Conservation (phyloP, 1,140 invertebrate species). For the Nylanderia fulva region DNA sequence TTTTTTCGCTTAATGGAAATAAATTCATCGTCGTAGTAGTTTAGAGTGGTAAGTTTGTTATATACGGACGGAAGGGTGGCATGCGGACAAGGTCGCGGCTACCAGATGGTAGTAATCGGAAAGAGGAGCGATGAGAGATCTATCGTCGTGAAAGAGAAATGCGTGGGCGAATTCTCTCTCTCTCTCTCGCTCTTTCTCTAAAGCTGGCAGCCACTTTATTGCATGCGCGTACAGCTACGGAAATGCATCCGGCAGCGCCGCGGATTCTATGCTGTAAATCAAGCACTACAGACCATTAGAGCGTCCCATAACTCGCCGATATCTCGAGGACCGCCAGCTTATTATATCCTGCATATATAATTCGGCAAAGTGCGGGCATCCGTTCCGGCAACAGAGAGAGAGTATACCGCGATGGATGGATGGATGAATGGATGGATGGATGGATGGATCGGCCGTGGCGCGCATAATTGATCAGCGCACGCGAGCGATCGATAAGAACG, state of each 20-base stretch:
- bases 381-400: conserved; percentile 63
- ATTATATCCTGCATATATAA: conserved; percentile 86
- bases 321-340: conserved; percentile 85
- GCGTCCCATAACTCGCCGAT: conserved; percentile 84
- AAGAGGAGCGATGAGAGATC: conserved; percentile 50
- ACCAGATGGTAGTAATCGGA: conserved; percentile 46
- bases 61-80: not conserved
- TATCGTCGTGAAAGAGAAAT: conserved; percentile 42
- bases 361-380: conserved; percentile 81
- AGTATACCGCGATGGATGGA: conserved; percentile 50
- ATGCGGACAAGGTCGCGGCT: conserved; percentile 36
- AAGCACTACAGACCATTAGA: conserved; percentile 84
- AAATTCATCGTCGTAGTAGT: conserved; percentile 12
- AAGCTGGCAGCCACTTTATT: conserved; percentile 65
- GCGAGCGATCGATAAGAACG: conserved; percentile 58
- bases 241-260: conserved; percentile 67
- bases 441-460: conserved; percentile 36
- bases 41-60: conserved; percentile 1
- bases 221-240: conserved; percentile 54
- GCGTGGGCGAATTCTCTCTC: not conserved
- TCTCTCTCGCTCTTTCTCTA: not conserved
- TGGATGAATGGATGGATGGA: conserved; percentile 38
- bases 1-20: conserved; percentile 21
- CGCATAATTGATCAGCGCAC: conserved; percentile 52
- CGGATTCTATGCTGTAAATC: conserved; percentile 83